A percentile compares a stretch with the other conserved stretches of the same genome.
Evolutionary conservation across 2,797 vertebrate genomes (phyloP).

Genomic region (Argyrosomus regius): DNA sequence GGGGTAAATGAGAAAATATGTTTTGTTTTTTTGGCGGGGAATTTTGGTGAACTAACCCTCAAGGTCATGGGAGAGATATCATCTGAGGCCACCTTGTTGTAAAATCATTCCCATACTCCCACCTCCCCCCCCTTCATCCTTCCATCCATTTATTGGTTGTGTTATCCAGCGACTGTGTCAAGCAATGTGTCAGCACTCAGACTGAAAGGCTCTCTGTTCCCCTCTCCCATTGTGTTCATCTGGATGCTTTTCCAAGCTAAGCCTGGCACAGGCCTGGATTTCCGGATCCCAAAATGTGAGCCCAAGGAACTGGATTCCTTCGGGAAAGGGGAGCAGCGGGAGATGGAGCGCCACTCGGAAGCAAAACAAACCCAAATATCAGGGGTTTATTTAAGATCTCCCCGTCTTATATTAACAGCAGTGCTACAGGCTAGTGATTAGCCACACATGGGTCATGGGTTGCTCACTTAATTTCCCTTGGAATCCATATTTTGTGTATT

Average conservation of each 20-base stretch:
- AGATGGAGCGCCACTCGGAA: slow-evolving; percentile 69
- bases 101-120: neutral
- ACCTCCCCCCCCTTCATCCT: neutral
- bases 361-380: slow-evolving; percentile 80
- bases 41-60: neutral
- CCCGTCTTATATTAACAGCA: slow-evolving; percentile 74
- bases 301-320: slow-evolving; percentile 63
- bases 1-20: neutral
- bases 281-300: slow-evolving; percentile 72
- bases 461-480: slow-evolving; percentile 61
- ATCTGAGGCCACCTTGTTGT: slow-evolving; percentile 12
- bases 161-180: slow-evolving; percentile 36
- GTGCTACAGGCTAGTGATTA: slow-evolving; percentile 73
- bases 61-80: slow-evolving; percentile 11
- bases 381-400: slow-evolving; percentile 77
- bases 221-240: slow-evolving; percentile 61
- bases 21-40: neutral
- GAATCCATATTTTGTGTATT: slow-evolving; percentile 59
- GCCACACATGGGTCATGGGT: slow-evolving; percentile 63
- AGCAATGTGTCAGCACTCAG: slow-evolving; percentile 59
- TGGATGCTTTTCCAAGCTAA: slow-evolving; percentile 74
- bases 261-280: slow-evolving; percentile 78
- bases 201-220: slow-evolving; percentile 67
- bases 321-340: slow-evolving; percentile 60
- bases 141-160: slow-evolving; percentile 14